Evolutionary conservation across 2,113 vertebrate genomes (phyloP), one percentile per base, ranked within the genome.

Genomic region (Pollimyrus isidori): DNA sequence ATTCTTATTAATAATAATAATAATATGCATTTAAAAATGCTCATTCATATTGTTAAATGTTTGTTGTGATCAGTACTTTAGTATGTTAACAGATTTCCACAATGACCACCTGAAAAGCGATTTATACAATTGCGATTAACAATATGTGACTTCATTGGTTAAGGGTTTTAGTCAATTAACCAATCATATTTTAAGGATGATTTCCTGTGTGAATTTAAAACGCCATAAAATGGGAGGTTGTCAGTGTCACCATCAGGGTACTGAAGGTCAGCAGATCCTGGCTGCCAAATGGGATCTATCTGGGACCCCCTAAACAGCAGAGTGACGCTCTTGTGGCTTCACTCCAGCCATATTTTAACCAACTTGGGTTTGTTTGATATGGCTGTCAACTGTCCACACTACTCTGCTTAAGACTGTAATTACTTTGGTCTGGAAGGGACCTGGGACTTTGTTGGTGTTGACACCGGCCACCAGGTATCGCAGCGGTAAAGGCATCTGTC

Each of bases 401-500:
- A 17, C 19, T 17, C 73, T 80, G 35, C 30, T 39, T 39, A 80
- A 80, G 73, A 80, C 73, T 42, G 10, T 30, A 69, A 69, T 69
- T 13, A 30, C n/a, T 69, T 65, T 26, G n/a, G 62, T 65, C 62
- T 65, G n/a, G 62, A 26, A 65, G 26, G 69, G 30, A 76, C 35
- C 69, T 19, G 35, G n/a, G 65, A 69, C n/a, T 5, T 39, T 39
- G 30, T 1, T 42, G 4, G 35, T 76, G 26, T 76, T 76, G 30
- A 76, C 13, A 1, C 48, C 15, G 2, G 10, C 82, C 82, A 21
- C 45, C 23, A 84, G 9, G 45, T n/a, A 3, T 45, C 0, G 10
- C 82, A 46, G 82, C 19, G 7, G 23, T 84, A 21, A 84, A 84
- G 82, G 45, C 91, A 90, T 90, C 35, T 49, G 88, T 90, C 89